Base-by-base conservation (phyloP, 2,888 invertebrate species). In the Eupithecia abbreviata region DNA sequence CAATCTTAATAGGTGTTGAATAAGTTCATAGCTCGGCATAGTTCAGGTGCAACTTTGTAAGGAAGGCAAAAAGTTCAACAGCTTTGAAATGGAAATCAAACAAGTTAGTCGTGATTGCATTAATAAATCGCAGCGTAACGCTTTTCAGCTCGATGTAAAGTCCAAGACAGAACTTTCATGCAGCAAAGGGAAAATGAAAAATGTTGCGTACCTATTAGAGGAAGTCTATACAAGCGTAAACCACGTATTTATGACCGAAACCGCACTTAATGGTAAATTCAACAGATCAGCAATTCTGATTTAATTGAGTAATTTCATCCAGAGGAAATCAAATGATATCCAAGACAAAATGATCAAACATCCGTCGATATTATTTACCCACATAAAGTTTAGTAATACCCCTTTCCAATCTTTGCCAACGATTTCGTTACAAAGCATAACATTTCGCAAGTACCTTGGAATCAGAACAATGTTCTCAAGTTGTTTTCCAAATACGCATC, bases 1-100 rank as follows among this genome's bases (percentile, higher is more conserved):
- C 58, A 71, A 78, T 78, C 76, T 78, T 75, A 72, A 75, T 75
- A 66, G 75, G 71, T 73, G 58, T 73, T 75, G 73, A 68, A 77
- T 77, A 75, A 72, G 70, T 74, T 74, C 77, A 67, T 74, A 74
- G 75, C 55, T 10, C 45, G n/a, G 51, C n/a, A 58, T n/a, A 68
- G 45, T 15, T 18, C 45, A 72, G 18, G 18, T 45, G 68, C 68
- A 69, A 69, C 69, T 69, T 69, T 47, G 69, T 68, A 69, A 30
- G 18, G 47, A 49, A 49, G 69, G 47, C 12, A 69, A 47, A 69
- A 69, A 69, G 68, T 68, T 68, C 68, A 68, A 68, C 68, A 68
- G 10, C 45, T 68, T 45, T 43, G 45, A 68, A 45, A 68, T 68
- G 68, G 68, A 45, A 68, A 68, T 68, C 45, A 43, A 68, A 68